phyloP scores from a whole-genome alignment of 2,797 vertebrate genomes.

The Echeneis naucrates region DNA sequence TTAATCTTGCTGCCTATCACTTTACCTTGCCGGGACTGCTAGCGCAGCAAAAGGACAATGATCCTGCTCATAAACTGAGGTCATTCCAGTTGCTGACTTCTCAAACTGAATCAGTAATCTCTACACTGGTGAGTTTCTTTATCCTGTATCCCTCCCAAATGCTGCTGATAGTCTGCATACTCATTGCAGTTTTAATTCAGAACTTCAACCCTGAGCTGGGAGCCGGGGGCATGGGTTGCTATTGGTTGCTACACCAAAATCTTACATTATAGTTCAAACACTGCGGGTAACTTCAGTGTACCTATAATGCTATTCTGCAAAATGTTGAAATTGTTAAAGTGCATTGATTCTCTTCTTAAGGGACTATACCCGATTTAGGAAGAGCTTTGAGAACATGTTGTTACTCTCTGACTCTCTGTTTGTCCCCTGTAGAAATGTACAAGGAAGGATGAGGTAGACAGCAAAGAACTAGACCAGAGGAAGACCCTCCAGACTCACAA shows the following conservation, averaged over 20 bases:
- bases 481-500: conserved; percentile 92
- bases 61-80: conserved; percentile 15
- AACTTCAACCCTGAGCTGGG: conserved; percentile 3
- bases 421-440: conserved; percentile 86
- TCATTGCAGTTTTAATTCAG: conserved; percentile 9
- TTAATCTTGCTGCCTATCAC: neutral
- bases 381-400: conserved; percentile 14
- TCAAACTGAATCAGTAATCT: conserved; percentile 23
- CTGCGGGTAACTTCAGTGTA: conserved; percentile 17
- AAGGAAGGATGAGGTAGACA: conserved; percentile 90
- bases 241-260: conserved; percentile 8
- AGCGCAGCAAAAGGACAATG: conserved; percentile 23
- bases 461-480: conserved; percentile 92
- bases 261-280: neutral
- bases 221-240: conserved; percentile 10
- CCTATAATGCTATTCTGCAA: conserved; percentile 7
- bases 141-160: conserved; percentile 23
- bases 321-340: conserved; percentile 18
- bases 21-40: neutral
- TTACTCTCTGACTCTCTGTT: conserved; percentile 22
- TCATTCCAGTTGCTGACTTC: conserved; percentile 8
- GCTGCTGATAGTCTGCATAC: conserved; percentile 15
- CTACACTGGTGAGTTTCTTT: conserved; percentile 23
- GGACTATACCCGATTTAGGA: neutral
- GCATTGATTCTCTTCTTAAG: conserved; percentile 16